These are phyloP conservation scores for Periparus ater DNA, from an alignment of 2,797 vertebrate genomes.

Conservation along the genomic window DNA sequence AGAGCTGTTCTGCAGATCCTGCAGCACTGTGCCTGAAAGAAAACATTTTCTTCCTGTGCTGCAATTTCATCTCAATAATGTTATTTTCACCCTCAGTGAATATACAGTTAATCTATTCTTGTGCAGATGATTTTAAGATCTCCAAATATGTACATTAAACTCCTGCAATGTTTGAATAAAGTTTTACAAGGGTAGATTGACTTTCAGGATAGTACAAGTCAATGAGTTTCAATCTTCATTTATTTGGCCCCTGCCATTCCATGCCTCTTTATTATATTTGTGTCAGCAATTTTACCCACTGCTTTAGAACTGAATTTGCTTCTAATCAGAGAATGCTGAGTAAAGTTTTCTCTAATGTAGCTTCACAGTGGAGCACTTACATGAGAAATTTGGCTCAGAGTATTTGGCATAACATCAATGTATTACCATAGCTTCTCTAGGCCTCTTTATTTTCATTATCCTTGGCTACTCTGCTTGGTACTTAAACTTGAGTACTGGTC, in stretches of 20 bases:
- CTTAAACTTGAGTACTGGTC: neutral
- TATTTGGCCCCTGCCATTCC: constrained; percentile 23
- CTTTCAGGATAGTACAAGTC: constrained; percentile 41
- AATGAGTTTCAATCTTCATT: constrained; percentile 55
- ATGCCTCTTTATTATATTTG: constrained; percentile 32
- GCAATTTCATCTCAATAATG: constrained; percentile 31
- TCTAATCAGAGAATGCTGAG: constrained; percentile 8
- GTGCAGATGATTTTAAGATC: neutral
- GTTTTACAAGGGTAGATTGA: constrained; percentile 51
- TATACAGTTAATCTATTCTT: constrained; percentile 10
- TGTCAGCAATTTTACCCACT: constrained; percentile 22
- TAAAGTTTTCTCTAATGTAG: constrained; percentile 13
- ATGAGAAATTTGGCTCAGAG: neutral
- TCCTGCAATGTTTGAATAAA: constrained; percentile 19
- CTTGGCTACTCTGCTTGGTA: neutral
- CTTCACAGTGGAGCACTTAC: neutral
- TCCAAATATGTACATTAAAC: constrained; percentile 17
- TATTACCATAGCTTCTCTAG: neutral
- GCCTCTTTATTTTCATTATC: constrained; percentile 20
- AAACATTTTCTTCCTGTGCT: neutral
- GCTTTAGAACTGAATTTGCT: constrained; percentile 40
- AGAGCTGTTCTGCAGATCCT: neutral
- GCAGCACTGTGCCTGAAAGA: neutral
- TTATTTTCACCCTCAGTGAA: constrained; percentile 20
- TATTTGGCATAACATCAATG: neutral